Conservation (phyloP, 2,113 vertebrate genomes). For the Prolemur simus region DNA sequence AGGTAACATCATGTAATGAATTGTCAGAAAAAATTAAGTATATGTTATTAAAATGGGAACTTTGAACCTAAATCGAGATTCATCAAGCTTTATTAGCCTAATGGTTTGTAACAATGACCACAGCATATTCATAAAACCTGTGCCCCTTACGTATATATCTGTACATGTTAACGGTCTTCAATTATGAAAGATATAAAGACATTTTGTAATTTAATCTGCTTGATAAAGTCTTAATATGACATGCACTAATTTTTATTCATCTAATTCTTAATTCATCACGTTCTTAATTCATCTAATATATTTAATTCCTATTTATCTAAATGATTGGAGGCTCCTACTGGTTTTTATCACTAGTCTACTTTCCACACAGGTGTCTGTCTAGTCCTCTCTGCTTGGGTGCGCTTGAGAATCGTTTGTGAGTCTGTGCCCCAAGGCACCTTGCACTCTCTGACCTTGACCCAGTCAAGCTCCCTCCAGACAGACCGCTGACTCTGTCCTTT, state of each 20-base stretch:
- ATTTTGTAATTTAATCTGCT: background rate
- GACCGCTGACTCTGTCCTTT: fast-evolving
- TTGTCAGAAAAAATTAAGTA: background rate
- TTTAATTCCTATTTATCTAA: background rate
- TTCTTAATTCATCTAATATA: background rate
- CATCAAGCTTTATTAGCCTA: background rate
- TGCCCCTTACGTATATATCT: fast-evolving
- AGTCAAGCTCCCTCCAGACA: fast-evolving
- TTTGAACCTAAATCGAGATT: fast-evolving
- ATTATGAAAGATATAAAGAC: fast-evolving
- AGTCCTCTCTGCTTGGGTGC: no score
- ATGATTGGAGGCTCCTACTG: background rate
- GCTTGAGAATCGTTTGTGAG: fast-evolving
- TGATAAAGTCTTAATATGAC: background rate
- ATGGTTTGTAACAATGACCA: fast-evolving
- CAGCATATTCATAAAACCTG: background rate
- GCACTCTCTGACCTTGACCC: fast-evolving
- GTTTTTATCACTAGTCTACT: fast-evolving
- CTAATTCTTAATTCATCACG: background rate
- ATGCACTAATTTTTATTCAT: background rate
- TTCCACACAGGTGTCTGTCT: background rate
- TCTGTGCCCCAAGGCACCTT: fast-evolving
- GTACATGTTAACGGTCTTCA: background rate
- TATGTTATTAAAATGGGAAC: background rate
- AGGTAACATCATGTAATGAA: no score